Base-by-base conservation (phyloP, 2,113 vertebrate genomes). In the rat (Rattus norvegicus) region DNA sequence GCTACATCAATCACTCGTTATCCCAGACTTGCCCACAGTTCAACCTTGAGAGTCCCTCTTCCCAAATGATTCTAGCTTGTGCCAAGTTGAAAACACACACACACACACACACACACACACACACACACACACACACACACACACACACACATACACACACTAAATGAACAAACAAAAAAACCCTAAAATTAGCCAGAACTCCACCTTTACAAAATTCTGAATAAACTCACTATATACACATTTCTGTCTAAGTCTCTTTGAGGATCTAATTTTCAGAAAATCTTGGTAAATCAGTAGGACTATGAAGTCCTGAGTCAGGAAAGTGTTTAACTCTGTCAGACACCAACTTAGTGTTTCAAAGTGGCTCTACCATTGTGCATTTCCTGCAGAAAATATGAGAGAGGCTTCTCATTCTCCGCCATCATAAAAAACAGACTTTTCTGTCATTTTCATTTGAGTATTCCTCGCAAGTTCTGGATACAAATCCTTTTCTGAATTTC, bases 251-350 rank as follows among this genome's bases (percentile, higher is more conserved):
- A 90, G 14, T 95, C 11, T 93, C 95, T 89, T 47, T 89, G 36
- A 95, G 54, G 56, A 5, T 9, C 63, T 26, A 56, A 13, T 86
- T 93, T 88, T 88, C 70, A 95, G 65, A 79, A 93, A 7, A 33
- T 72, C 87, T 92, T 80, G n/a, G 52, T 90, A 96, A 95, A 88
- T 90, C 10, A 95, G 85, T 75, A 3, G 47, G 73, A 96, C 73
- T 33, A 85, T 10, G 36, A 92, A 86, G 52, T 85, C 7, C 47
- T 39, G 90, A 24, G 39, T n/a, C 63, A 22, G 5, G 30, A 43
- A 67, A 65, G 75, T 76, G 30, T 54, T 90, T 95, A 87, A 79
- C 26, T 90, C 83, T 30, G 24, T 69, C 61, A 77, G 79, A 83
- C 47, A 92, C 7, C 91, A 28, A 93, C 24, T 49, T 9, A 70